phyloP scores from a whole-genome alignment of 2,888 invertebrate genomes.

The Chrysolina americana region DNA sequence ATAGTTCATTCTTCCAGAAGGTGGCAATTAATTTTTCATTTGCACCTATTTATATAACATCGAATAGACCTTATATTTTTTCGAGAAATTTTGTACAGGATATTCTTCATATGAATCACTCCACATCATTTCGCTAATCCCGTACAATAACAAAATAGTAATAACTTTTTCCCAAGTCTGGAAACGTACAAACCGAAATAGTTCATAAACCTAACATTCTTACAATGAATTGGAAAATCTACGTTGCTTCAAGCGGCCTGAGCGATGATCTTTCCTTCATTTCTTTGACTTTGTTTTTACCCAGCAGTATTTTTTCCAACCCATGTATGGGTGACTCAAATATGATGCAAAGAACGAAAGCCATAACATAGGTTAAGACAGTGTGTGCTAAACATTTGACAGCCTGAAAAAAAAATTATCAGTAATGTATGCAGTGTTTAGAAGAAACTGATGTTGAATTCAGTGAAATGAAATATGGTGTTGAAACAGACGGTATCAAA shows the following conservation, averaged over 20 bases:
- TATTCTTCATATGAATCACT: too few relatives aligned
- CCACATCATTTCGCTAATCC: too few relatives aligned
- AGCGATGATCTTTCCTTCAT: conserved; percentile 21
- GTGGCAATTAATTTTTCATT: too few relatives aligned
- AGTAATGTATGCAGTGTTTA: too few relatives aligned
- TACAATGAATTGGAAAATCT: neutral
- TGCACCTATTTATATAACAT: too few relatives aligned
- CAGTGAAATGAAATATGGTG: too few relatives aligned
- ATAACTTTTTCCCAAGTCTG: neutral
- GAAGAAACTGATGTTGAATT: too few relatives aligned
- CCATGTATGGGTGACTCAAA: conserved; percentile 83
- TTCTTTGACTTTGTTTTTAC: conserved; percentile 60
- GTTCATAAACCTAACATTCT: neutral
- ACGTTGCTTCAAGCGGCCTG: conserved; percentile 13
- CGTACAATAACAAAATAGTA: neutral
- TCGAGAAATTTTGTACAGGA: too few relatives aligned
- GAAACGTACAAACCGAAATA: neutral
- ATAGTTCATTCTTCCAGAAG: too few relatives aligned
- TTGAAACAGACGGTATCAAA: too few relatives aligned
- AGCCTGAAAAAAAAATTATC: conserved; percentile 68
- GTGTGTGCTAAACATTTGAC: conserved; percentile 74
- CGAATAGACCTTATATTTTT: too few relatives aligned
- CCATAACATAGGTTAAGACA: conserved; percentile 75
- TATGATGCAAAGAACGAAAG: conserved; percentile 76
- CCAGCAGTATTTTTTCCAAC: conserved; percentile 78